phyloP scores from a whole-genome alignment of 2,888 invertebrate species.

The Apotomis betuletana region DNA sequence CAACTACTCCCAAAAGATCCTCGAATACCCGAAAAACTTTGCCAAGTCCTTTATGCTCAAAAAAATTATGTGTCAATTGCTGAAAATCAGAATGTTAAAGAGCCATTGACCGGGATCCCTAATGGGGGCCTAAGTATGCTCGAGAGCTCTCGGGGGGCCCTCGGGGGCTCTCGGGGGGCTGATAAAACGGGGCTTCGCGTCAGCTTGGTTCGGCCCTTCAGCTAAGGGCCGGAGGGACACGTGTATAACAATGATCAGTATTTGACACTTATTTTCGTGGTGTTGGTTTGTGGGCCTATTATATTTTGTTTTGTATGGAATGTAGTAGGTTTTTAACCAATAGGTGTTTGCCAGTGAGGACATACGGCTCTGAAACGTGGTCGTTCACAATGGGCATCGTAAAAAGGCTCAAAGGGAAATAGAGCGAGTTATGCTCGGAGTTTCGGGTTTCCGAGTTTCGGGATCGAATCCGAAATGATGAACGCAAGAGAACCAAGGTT shows the following conservation, averaged over 20 bases:
- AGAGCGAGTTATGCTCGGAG: no score
- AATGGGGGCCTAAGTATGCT: constrained; percentile 35
- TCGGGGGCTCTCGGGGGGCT: constrained; percentile 21
- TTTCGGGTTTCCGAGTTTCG: no score
- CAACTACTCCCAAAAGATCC: not conserved
- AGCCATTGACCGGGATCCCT: constrained; percentile 37
- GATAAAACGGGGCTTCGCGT: constrained; percentile 36
- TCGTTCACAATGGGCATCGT: no score
- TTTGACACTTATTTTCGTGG: constrained; percentile 13
- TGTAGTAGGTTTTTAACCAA: no score
- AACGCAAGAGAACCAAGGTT: no score
- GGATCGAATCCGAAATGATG: no score
- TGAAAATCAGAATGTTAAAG: constrained; percentile 41
- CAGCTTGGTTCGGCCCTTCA: constrained; percentile 29
- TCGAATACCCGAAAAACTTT: constrained; percentile 16
- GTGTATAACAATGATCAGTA: constrained; percentile 32
- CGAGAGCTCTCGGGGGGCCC: constrained; percentile 22
- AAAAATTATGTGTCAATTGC: constrained; percentile 41
- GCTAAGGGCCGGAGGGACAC: constrained; percentile 27
- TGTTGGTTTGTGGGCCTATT: not conserved
- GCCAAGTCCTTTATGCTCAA: constrained; percentile 18
- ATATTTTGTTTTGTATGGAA: no score
- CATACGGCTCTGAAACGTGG: no score
- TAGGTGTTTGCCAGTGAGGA: no score
- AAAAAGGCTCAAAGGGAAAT: no score